phyloP scores from a whole-genome alignment of 2,113 vertebrate species.

The Scolopax mira region DNA sequence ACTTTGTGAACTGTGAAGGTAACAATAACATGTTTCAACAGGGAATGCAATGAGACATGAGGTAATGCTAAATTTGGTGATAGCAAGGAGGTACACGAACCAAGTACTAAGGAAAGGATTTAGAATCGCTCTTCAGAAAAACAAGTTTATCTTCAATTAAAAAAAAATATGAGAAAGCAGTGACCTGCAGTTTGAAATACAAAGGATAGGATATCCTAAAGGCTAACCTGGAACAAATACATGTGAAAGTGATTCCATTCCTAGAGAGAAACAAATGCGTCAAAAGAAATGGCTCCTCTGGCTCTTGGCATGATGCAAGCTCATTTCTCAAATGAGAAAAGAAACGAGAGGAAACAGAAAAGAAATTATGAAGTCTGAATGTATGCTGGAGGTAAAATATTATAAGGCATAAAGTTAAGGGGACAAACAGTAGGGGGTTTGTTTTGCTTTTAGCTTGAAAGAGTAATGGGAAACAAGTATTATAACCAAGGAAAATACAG shows the following conservation, averaged over 20 bases:
- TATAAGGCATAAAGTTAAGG: not conserved
- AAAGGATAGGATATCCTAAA: not conserved
- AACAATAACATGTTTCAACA: not conserved
- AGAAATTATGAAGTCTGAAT: constrained; percentile 14
- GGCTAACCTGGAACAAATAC: not conserved
- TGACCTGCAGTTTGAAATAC: not conserved
- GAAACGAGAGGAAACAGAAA: not conserved
- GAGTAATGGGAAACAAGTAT: constrained; percentile 46
- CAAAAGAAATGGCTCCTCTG: constrained; percentile 19
- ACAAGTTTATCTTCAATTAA: not conserved
- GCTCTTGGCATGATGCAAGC: not conserved
- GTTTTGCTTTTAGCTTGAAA: constrained; percentile 46
- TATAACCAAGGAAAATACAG: constrained; percentile 35
- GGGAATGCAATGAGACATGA: constrained; percentile 28
- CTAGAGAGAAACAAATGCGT: constrained; percentile 10
- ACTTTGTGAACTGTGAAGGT: constrained; percentile 38
- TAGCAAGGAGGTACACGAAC: not conserved
- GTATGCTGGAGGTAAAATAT: constrained; percentile 30
- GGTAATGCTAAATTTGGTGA: constrained; percentile 9
- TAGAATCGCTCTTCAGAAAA: not conserved
- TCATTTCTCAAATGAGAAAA: not conserved
- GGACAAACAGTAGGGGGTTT: constrained; percentile 21
- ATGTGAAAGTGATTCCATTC: not conserved
- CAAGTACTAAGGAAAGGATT: not conserved
- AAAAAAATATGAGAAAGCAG: not conserved